phyloP scores from a whole-genome alignment of 2,797 vertebrate genomes.

The Amniataba percoides region DNA sequence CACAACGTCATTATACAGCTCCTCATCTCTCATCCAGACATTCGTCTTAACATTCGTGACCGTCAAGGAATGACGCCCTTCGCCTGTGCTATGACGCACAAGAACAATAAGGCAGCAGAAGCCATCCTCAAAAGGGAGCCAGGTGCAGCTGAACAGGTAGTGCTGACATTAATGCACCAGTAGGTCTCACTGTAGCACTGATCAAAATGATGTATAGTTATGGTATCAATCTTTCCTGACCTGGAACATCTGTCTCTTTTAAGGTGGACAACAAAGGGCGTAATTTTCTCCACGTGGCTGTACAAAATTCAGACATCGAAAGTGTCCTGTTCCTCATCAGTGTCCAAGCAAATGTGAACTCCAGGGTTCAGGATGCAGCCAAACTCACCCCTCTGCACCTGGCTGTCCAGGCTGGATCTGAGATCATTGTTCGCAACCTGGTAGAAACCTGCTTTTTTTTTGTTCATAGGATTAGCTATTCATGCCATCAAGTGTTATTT shows the following conservation, averaged over 20 bases:
- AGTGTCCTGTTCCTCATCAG: slow-evolving; percentile 99
- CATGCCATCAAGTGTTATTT: neutral
- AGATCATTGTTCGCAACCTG: slow-evolving; percentile 98
- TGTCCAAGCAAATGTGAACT: slow-evolving; percentile 97
- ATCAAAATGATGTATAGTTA: neutral
- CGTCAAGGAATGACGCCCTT: slow-evolving; percentile 97
- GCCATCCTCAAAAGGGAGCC: slow-evolving; percentile 96
- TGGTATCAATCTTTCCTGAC: neutral
- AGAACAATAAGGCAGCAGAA: slow-evolving; percentile 98
- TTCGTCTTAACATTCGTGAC: slow-evolving; percentile 93
- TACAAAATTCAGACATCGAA: slow-evolving; percentile 97
- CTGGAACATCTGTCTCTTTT: slow-evolving; percentile 14
- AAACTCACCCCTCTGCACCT: slow-evolving; percentile 96
- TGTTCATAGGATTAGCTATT: neutral
- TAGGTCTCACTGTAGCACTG: neutral
- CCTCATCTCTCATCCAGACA: slow-evolving; percentile 96
- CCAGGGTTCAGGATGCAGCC: slow-evolving; percentile 95
- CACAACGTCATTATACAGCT: slow-evolving; percentile 96
- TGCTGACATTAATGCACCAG: neutral
- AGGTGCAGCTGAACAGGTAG: slow-evolving; percentile 96
- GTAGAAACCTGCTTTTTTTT: slow-evolving; percentile 73
- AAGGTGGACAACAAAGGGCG: slow-evolving; percentile 98
- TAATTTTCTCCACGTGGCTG: slow-evolving; percentile 96
- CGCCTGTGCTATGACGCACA: slow-evolving; percentile 97
- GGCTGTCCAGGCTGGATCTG: slow-evolving; percentile 97